phyloP scores from a whole-genome alignment of 2,797 vertebrate species.

The Rhabdomys pumilio region DNA sequence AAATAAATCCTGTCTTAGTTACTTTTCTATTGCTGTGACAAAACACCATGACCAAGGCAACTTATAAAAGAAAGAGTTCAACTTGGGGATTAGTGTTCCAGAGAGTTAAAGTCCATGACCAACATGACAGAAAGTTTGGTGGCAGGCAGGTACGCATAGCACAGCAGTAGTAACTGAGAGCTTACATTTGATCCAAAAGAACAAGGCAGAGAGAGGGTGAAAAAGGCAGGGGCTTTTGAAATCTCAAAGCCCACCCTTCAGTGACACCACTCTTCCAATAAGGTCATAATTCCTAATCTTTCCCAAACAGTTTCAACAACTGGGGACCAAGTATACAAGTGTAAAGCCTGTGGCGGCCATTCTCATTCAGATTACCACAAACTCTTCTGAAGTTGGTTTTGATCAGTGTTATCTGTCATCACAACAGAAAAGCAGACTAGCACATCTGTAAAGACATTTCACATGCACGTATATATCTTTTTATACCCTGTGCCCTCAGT shows the following conservation, averaged over 20 bases:
- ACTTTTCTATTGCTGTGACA: not conserved
- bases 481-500: no score
- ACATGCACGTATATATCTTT: not conserved
- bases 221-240: not conserved
- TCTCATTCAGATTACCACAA: not conserved
- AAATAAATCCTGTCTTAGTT: not conserved
- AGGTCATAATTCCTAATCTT: not conserved
- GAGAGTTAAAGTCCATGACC: not conserved
- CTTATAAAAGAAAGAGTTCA: not conserved
- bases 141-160: not conserved
- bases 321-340: not conserved
- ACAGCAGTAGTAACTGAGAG: not conserved
- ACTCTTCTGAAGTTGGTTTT: not conserved
- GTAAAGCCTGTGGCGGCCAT: not conserved
- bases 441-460: not conserved
- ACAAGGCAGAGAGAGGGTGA: not conserved
- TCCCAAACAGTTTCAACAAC: not conserved
- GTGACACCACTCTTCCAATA: not conserved
- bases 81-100: not conserved
- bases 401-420: not conserved
- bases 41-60: not conserved
- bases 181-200: no score
- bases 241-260: not conserved
- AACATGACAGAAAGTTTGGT: not conserved
- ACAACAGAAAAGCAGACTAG: not conserved